Evolutionary conservation across 2,797 vertebrate species (phyloP), one percentile per base, ranked within the genome.

Genomic region (Gymnothorax javanicus): DNA sequence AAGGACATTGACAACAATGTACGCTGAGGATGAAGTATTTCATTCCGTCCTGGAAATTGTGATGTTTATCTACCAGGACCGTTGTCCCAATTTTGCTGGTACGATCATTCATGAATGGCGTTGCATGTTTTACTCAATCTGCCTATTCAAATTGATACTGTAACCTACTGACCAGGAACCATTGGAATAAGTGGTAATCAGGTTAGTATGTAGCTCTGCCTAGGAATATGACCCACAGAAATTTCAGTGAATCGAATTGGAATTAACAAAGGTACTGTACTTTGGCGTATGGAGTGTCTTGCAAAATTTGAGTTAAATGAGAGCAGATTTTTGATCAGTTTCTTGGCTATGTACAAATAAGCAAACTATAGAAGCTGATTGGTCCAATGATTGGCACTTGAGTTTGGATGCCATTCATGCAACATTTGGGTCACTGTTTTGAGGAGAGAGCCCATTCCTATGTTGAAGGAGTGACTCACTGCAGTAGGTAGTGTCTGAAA

Each of bases 171-270:
- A 33, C 12, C n/a, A 71, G 71, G 71, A 15, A 50, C 75, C 75
- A 23, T 79, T 79, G 75, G 75, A 79, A 79, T 79, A 50, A 54
- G 20, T 52, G 75, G 75, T 20, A 17, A 79, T 20, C 75, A 79
- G 75, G 50, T 75, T 5, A 12, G 71, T 43, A 75, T 75, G 33
- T 12, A 15, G 3, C 13, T 43, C 12, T 43, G 71, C 20, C 12
- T 12, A 13, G 27, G 71, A 43, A 75, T 27, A 73, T 75, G 27
- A 43, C 3, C 13, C 4, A 12, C 27, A 2, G 11, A 75, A 75
- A 75, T 43, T 33, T 9, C 2, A 6, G 13, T 25, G n/a, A 73
- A 27, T 43, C 2, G 33, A 7, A 73, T 7, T 3, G 71, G 33
- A 50, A 75, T 33, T 1, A 75, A 43, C 71, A 75, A 75, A 13